Percentiles rank a stretch among this genome's conserved stretches.
Evolutionary conservation across 2,113 vertebrate species (phyloP).

Genomic region (Rhinopomastus cyanomelas): DNA sequence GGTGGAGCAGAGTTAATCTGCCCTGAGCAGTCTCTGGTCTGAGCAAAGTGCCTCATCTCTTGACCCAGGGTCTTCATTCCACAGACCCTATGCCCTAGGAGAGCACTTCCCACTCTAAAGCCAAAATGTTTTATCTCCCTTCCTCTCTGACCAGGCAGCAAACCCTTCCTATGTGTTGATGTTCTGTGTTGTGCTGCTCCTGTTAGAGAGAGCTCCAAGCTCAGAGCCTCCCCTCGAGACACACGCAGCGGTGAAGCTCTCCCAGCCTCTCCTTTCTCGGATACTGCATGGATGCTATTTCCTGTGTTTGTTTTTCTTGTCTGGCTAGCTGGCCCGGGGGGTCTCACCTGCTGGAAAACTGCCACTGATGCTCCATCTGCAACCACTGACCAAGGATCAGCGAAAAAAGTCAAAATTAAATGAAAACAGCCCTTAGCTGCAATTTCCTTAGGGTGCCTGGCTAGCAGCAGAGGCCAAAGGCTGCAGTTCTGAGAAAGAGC

Average conservation of each 20-base stretch:
- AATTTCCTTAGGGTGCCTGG: conserved; percentile 33
- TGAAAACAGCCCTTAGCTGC: background rate
- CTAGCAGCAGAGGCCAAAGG: conserved; percentile 5
- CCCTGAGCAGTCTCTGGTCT: background rate
- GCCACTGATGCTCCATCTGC: conserved; percentile 5
- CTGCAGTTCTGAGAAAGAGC: background rate
- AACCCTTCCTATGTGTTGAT: background rate
- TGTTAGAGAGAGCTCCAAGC: background rate
- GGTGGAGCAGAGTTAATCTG: background rate
- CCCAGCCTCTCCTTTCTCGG: background rate
- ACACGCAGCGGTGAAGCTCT: background rate
- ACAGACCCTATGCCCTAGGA: background rate
- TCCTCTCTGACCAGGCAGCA: background rate
- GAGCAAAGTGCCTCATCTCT: background rate
- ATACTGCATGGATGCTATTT: conserved; percentile 8
- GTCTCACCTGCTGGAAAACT: conserved; percentile 60
- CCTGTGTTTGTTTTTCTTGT: conserved; percentile 56
- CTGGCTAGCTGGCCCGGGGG: background rate
- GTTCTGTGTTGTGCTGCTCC: background rate
- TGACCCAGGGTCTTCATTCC: background rate
- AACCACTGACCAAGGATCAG: background rate
- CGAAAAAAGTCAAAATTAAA: background rate
- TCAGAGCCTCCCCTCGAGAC: background rate
- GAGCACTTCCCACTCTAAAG: background rate
- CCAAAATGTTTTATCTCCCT: background rate